Evolutionary conservation across 2,113 vertebrate species (phyloP), one percentile per base, ranked within the genome.

Genomic region (Gasterosteus nipponicus): DNA sequence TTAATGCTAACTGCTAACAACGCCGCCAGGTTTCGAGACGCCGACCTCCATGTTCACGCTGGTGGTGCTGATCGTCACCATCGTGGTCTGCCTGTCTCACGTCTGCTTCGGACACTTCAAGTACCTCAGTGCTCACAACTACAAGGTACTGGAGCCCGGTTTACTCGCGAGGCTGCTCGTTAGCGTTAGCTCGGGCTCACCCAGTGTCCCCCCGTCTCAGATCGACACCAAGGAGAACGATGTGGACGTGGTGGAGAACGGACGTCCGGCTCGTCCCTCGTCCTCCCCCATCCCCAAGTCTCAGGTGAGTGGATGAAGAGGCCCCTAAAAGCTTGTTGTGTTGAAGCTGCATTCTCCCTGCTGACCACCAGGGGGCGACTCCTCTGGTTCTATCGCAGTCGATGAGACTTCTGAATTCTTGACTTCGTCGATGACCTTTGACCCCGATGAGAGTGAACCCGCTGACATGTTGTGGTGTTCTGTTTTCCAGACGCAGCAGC

Each of bases 71-170:
- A 95, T 99, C 77, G 95, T 98, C 93, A 99, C 97, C 84, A 98
- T 99, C 61, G 97, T 98, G 86, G 96, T 99, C 88, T 99, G 97
- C 78, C 93, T 99, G 85, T 98, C 96, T 62, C 97, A 98, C 5
- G 95, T 98, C 93, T 99, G 97, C 93, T 99, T 99, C 1, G 97
- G 97, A 82, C 96, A 98, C 93, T 99, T 99, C 93, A 99, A 99
- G 95, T 99, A 99, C 93, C 96, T 98, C 93, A 98, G 97, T 72
- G 97, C 97, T 85, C 97, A 99, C 93, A 99, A 98, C 94, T 98
- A 99, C 93, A 97, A 98, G 97, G 97, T 98, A 92, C 84, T 4
- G 26, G 18, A 53, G 2, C n/a, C 1, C 22, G 5, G n/a, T 9
- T 26, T 12, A 10, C 12, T 12, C 11, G 22, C 44, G 3, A 35